A percentile compares a stretch with the other conserved stretches of the same genome.
Evolutionary conservation across 2,888 invertebrate species (phyloP).

Genomic region (Drosophila eohydei): DNA sequence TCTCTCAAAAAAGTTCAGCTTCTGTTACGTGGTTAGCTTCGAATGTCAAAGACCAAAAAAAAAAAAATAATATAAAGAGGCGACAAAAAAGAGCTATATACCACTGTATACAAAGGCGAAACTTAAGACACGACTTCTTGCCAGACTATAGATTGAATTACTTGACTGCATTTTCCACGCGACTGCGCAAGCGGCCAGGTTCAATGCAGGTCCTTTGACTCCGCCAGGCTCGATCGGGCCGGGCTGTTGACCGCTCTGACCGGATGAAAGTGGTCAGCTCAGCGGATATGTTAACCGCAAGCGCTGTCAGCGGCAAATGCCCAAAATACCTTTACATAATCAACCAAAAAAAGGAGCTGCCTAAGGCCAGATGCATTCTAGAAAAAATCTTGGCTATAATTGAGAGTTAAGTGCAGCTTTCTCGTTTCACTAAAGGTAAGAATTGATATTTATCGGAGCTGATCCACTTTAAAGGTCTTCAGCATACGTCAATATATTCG

Average conservation of each 20-base stretch:
- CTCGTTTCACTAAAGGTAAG: no score
- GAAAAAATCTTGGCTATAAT: neutral
- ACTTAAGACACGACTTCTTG: slow-evolving; percentile 55
- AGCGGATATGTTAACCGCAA: slow-evolving; percentile 80
- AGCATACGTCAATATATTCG: neutral
- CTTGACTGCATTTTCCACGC: slow-evolving; percentile 75
- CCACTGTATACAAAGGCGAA: slow-evolving; percentile 33
- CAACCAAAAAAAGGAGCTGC: slow-evolving; percentile 21
- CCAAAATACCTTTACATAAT: slow-evolving; percentile 46
- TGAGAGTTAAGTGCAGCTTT: neutral
- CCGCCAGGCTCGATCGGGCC: slow-evolving; percentile 42
- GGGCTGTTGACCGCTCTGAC: slow-evolving; percentile 72
- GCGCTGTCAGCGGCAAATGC: slow-evolving; percentile 18
- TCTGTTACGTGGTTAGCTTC: slow-evolving; percentile 53
- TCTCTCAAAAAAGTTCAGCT: slow-evolving; percentile 41
- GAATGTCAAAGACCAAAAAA: slow-evolving; percentile 3
- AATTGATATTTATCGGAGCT: neutral
- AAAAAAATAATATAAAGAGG: neutral
- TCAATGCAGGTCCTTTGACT: slow-evolving; percentile 64
- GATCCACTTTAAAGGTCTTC: neutral
- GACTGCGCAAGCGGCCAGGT: slow-evolving; percentile 76
- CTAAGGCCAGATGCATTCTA: neutral
- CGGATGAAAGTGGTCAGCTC: slow-evolving; percentile 77
- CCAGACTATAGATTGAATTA: slow-evolving; percentile 74
- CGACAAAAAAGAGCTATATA: neutral